Conservation (phyloP, 1,140 invertebrate genomes). For the Archivesica marissinica region DNA sequence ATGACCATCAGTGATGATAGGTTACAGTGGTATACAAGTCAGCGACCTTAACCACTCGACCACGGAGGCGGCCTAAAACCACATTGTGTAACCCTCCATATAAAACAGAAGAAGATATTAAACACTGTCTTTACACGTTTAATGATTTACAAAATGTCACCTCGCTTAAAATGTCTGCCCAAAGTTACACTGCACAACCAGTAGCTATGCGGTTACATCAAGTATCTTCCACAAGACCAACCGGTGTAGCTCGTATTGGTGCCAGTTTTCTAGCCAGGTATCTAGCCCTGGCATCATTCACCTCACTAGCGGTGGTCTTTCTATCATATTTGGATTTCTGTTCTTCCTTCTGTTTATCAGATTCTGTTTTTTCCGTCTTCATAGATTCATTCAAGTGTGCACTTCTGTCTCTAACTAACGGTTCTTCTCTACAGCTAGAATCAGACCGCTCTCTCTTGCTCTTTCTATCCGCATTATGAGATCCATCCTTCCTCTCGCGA, state of each 20-base stretch:
- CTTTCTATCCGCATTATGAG: neutral
- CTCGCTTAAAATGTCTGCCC: no score
- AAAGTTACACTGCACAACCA: no score
- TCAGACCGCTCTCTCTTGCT: neutral
- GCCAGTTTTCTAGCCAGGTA: slow-evolving; percentile 63
- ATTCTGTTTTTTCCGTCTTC: slow-evolving; percentile 51
- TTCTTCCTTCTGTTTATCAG: slow-evolving; percentile 38
- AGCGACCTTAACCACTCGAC: no score
- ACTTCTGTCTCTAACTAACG: slow-evolving; percentile 1
- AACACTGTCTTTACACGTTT: no score
- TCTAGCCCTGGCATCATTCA: slow-evolving; percentile 66
- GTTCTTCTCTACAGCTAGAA: neutral
- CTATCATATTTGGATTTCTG: slow-evolving; percentile 65
- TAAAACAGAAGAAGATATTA: no score
- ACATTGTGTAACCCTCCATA: no score
- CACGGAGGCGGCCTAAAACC: no score
- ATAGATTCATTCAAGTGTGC: neutral
- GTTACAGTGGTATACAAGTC: no score
- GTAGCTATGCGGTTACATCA: no score
- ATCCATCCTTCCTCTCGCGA: neutral
- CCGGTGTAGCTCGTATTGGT: neutral
- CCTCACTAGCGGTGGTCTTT: slow-evolving; percentile 61
- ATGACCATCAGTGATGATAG: no score
- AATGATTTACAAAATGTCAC: no score
- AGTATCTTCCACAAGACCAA: no score